Conservation (phyloP, 2,888 invertebrate genomes). For the Dolichopus griseipennis region DNA sequence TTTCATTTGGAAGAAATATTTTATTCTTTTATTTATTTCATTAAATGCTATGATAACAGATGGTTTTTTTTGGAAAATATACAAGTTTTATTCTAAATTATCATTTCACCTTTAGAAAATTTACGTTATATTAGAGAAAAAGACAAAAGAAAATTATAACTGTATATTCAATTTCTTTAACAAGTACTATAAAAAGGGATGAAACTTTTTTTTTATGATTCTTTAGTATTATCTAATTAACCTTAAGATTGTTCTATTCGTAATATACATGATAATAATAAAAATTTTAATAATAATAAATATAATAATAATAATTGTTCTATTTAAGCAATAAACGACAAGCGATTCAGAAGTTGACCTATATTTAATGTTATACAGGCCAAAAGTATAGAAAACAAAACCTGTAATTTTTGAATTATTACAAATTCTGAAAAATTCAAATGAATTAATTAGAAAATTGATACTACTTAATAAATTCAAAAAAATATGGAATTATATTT, state of each 20-base stretch:
- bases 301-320: background rate
- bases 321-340: background rate
- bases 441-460: too few species aligned
- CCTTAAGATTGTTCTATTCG: background rate
- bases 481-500: too few species aligned
- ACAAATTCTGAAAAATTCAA: too few species aligned
- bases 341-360: too few species aligned
- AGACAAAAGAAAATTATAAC: too few species aligned
- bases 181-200: too few species aligned
- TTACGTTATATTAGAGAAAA: background rate
- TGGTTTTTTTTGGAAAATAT: background rate
- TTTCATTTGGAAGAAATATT: background rate
- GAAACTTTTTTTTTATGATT: background rate
- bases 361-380: too few species aligned
- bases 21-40: background rate
- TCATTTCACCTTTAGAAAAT: background rate
- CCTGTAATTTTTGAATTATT: too few species aligned
- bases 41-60: background rate
- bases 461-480: too few species aligned
- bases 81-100: background rate
- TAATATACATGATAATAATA: background rate
- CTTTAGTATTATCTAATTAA: background rate
- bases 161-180: too few species aligned
- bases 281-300: too few species aligned
- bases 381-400: too few species aligned